A percentile compares a stretch with the other conserved stretches of the same genome.
These are phyloP conservation scores for Drosophila nikananu DNA, from an alignment of 1,140 invertebrate species.

Conservation along the genomic window DNA sequence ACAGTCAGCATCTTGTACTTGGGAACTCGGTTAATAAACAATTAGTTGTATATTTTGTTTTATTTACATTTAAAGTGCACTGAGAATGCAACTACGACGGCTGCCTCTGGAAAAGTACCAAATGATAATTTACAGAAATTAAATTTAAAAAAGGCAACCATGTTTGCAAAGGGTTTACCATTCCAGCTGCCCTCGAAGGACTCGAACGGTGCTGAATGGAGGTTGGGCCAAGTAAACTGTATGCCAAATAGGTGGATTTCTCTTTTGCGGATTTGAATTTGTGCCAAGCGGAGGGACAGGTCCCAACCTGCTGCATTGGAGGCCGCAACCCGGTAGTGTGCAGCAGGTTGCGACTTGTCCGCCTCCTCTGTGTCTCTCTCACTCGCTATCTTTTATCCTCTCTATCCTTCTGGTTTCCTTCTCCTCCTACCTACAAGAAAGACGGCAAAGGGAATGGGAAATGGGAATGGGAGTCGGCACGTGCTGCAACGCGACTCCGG, in stretches of 20 bases:
- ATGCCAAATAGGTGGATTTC: conserved; percentile 14
- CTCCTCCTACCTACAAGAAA: conserved; percentile 16
- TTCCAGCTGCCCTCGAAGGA: background rate
- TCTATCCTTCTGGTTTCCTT: background rate
- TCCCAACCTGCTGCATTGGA: conserved; percentile 16
- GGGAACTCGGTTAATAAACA: conserved; percentile 8
- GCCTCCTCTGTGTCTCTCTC: background rate
- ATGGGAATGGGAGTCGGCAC: background rate
- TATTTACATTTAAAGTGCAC: conserved; percentile 16
- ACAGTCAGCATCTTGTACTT: background rate
- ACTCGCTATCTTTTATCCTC: background rate
- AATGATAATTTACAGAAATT: conserved; percentile 2
- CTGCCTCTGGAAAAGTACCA: conserved; percentile 12
- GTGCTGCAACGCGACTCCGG: conserved; percentile 13
- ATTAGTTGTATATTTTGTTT: background rate
- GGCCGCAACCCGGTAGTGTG: background rate
- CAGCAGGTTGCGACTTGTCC: conserved; percentile 24
- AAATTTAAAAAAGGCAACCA: conserved; percentile 5
- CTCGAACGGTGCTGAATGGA: background rate
- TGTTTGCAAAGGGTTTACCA: conserved; percentile 6
- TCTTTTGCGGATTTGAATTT: conserved; percentile 32
- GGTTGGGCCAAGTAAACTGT: background rate
- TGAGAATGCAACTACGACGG: conserved; percentile 7
- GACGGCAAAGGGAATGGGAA: background rate
- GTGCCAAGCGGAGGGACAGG: conserved; percentile 13